Base-by-base conservation (phyloP, 2,888 invertebrate species). In the Hemicrepidius hirtus region DNA sequence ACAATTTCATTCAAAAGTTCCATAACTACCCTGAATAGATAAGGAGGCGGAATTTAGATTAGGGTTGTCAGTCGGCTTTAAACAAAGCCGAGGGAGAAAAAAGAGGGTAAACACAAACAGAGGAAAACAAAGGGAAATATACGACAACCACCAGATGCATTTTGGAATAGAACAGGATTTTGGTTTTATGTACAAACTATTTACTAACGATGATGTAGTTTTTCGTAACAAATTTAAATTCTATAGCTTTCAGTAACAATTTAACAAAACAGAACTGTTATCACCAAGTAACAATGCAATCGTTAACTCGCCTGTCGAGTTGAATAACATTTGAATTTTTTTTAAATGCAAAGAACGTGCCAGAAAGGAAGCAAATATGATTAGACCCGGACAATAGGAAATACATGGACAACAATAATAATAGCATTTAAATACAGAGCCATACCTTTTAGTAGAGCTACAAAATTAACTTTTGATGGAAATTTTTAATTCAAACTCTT, bases 381-480 rank as follows among this genome's bases (percentile, higher is more conserved):
- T 66, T 66, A 66, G 49, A 40, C 53, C 55, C 50, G 20, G 20
- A 66, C 66, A 66, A 66, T 49, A 37, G 53, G 35, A 66, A 21
- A n/a, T 20, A 44, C 60, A 57, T 37, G 37, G 57, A 44, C 16
- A 28, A 55, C 44, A 66, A 24, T 35, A 65, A 65, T 32, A 50
- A 59, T 49, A 60, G 40, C 50, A 60, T 68, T 59, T 28, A 53
- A 32, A 53, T 35, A 64, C 20, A 57, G n/a, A 60, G 68, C 57
- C 73, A 73, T 73, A 73, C 73, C 73, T 73, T 67, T 37, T 16
- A 68, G 67, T 59, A 62, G 67, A 72, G 67, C 67, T 72, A 68
- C 50, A 57, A 46, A 40, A 57, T 53, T 67, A 55, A 63, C 55
- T 53, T 60, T 37, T 50, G 64, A 46, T 55, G 53, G 21, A 21